phyloP scores from a whole-genome alignment of 2,113 vertebrate species.

The Bubo bubo region DNA sequence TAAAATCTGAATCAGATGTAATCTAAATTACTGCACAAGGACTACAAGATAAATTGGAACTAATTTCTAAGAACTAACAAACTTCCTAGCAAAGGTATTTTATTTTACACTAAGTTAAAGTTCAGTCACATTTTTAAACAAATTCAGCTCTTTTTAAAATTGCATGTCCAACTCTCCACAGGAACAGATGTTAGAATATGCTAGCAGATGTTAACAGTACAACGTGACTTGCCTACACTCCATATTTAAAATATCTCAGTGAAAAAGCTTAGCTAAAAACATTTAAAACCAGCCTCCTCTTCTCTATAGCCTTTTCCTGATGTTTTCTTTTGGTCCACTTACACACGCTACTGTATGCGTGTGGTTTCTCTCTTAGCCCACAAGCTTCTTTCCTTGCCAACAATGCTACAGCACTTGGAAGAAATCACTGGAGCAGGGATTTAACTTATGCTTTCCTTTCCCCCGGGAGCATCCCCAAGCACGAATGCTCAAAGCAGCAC shows the following conservation, averaged over 20 bases:
- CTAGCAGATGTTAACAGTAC: slow-evolving; percentile 6
- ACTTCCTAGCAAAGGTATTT: not conserved
- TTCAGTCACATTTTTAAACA: not conserved
- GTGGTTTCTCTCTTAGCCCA: not conserved
- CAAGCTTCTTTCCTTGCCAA: not conserved
- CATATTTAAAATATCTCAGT: not conserved
- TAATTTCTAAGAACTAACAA: not conserved
- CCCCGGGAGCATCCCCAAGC: not conserved
- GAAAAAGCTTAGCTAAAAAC: not conserved
- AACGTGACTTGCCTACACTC: not conserved
- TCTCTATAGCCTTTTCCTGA: not conserved
- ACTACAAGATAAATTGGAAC: not conserved
- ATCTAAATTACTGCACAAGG: not conserved
- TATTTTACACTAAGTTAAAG: not conserved
- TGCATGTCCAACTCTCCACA: not conserved
- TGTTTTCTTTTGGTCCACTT: not conserved
- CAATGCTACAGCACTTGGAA: not conserved
- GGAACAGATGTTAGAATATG: slow-evolving; percentile 1
- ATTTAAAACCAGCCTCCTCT: not conserved
- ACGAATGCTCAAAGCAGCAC: not conserved
- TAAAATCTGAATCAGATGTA: not conserved
- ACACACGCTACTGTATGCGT: accelerated
- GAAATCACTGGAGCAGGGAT: not conserved
- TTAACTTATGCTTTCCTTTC: not conserved
- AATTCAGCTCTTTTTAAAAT: not conserved